Conservation (phyloP, 2,113 vertebrate genomes). For the Paracanthobrama guichenoti region DNA sequence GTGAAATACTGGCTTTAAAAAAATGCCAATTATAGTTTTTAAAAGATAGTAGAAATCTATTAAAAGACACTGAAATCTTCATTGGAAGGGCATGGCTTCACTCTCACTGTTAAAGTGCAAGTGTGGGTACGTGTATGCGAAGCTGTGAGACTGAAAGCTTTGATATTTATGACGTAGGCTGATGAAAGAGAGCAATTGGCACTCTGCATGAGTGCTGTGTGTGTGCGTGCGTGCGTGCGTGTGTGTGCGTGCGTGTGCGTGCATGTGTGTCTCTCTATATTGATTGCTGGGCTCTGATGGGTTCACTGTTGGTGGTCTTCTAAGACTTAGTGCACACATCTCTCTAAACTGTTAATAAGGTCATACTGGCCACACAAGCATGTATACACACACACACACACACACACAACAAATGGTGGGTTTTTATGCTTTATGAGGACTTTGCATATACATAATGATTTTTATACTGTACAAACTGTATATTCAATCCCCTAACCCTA, state of each 20-base stretch:
- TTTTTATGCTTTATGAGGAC: too few species aligned
- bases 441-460: too few species aligned
- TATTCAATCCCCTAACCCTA: too few species aligned
- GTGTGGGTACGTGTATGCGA: not conserved
- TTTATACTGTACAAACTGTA: too few species aligned
- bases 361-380: slow-evolving; percentile 35
- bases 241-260: slow-evolving; percentile 29
- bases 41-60: slow-evolving; percentile 12
- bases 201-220: slow-evolving; percentile 25
- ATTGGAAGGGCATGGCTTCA: not conserved
- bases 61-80: not conserved
- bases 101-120: not conserved
- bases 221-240: slow-evolving; percentile 37
- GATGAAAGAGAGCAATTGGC: slow-evolving; percentile 46
- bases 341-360: slow-evolving; percentile 28
- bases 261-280: slow-evolving; percentile 26
- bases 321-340: slow-evolving; percentile 36
- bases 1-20: not conserved
- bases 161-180: slow-evolving; percentile 48
- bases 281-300: slow-evolving; percentile 41
- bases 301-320: slow-evolving; percentile 41
- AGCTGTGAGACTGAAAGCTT: slow-evolving; percentile 30
- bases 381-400: not conserved
- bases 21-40: not conserved
- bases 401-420: too few species aligned